These are phyloP conservation scores for Lycaena phlaeas DNA, from an alignment of 2,888 invertebrate species.

Conservation along the genomic window DNA sequence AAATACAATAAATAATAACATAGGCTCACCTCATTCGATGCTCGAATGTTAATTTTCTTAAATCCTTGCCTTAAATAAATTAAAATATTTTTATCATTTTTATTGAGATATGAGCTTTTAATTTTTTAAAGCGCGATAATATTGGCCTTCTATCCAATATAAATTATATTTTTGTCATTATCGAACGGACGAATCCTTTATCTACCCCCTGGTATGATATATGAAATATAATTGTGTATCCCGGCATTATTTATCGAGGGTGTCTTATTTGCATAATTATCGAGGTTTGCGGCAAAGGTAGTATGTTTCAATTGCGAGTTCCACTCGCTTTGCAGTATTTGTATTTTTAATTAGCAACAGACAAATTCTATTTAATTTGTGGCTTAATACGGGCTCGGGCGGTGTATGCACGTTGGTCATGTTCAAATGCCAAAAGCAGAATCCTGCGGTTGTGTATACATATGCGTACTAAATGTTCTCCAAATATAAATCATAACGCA, in stretches of 20 bases:
- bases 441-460: slow-evolving; percentile 41
- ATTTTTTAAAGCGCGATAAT: no score
- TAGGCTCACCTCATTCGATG: no score
- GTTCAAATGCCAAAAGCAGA: slow-evolving; percentile 56
- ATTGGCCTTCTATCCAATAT: no score
- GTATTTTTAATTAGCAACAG: slow-evolving; percentile 50
- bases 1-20: no score
- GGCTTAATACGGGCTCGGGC: slow-evolving; percentile 37
- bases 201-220: neutral
- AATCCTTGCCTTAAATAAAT: no score
- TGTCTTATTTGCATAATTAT: slow-evolving; percentile 18
- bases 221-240: slow-evolving; percentile 4
- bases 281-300: slow-evolving; percentile 18
- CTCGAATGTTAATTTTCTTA: no score
- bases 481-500: slow-evolving; percentile 39
- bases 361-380: slow-evolving; percentile 60
- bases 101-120: no score
- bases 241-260: slow-evolving; percentile 14
- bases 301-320: slow-evolving; percentile 27
- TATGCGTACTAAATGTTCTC: slow-evolving; percentile 32
- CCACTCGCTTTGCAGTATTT: slow-evolving; percentile 35
- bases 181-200: neutral
- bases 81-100: no score
- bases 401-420: slow-evolving; percentile 38
- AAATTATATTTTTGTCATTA: slow-evolving; percentile 2